Base-by-base conservation (phyloP, 2,797 vertebrate genomes). In the Leptoclinus maculatus region DNA sequence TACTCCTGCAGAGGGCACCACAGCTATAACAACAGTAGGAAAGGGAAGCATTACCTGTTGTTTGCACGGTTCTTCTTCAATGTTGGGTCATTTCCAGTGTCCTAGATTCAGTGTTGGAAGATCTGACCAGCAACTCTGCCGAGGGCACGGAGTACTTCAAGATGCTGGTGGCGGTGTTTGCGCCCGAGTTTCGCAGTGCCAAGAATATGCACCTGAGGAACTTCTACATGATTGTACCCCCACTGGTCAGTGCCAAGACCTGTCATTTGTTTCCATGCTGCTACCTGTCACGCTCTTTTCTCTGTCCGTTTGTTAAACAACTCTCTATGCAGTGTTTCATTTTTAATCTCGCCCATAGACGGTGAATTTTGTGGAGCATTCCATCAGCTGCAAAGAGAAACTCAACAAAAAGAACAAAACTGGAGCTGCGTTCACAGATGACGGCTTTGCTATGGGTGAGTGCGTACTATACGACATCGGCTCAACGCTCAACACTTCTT, bases 141-240 rank as follows among this genome's bases (percentile, higher is more conserved):
- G 98, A 99, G 85, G 98, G 98, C 56, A 99, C 98, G 0, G 98
- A 99, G 82, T 99, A 99, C 88, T 99, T 99, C 93, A 99, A 99
- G 91, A 99, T 97, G 98, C 96, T 99, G 34, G 98, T 99, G 85
- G 97, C 96, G 3, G 98, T 99, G 65, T 99, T 99, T 81, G 96
- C 98, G 13, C 96, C 97, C 0, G 98, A 99, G 86, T 99, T 99
- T 87, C 97, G 98, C 86, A 99, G 97, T 43, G 87, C 94, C 4
- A 99, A 99, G 92, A 99, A 99, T 32, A 99, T 99, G 95, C 98
- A 99, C 80, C 90, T 99, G 82, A 94, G 98, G 74, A 99, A 99
- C 93, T 99, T 99, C 92, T 98, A 99, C 90, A 99, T 97, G 91
- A 99, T 99, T 7, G 98, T 99, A 9, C 98, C 98, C 2, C 98